Conservation (phyloP, 2,888 invertebrate species). For the Odontothrips loti region DNA sequence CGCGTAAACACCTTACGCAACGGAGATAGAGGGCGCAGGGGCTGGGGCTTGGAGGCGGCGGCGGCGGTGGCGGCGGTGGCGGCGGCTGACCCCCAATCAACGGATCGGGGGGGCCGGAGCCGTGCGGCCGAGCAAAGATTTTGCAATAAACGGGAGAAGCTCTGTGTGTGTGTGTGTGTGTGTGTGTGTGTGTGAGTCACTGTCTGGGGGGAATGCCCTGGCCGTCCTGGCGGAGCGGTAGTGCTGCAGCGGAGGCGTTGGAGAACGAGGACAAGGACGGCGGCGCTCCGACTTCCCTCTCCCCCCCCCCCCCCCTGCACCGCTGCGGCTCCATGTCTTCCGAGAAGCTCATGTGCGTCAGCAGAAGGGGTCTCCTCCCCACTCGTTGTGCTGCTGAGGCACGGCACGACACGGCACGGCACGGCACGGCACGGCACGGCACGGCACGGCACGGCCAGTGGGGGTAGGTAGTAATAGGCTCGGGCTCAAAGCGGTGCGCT, state of each 20-base stretch:
- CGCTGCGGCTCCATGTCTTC: neutral
- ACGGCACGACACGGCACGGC: neutral
- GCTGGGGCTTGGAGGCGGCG: too few relatives aligned
- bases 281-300: neutral
- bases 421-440: neutral
- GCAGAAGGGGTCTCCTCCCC: neutral
- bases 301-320: neutral
- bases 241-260: neutral
- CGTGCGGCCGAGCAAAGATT: neutral
- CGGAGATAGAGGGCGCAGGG: too few relatives aligned
- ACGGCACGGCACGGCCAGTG: too few relatives aligned
- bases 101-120: neutral
- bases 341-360: neutral
- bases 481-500: too few relatives aligned
- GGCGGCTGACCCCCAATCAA: too few relatives aligned
- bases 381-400: neutral
- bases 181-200: neutral
- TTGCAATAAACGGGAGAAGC: neutral
- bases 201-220: neutral
- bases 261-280: neutral
- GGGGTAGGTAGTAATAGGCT: too few relatives aligned
- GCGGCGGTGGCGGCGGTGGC: too few relatives aligned
- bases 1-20: too few relatives aligned
- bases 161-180: too few relatives aligned
- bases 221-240: neutral